A percentile compares a stretch with the other conserved stretches of the same genome.
Conservation (phyloP, 2,888 invertebrate species). For the Deilephila elpenor region DNA sequence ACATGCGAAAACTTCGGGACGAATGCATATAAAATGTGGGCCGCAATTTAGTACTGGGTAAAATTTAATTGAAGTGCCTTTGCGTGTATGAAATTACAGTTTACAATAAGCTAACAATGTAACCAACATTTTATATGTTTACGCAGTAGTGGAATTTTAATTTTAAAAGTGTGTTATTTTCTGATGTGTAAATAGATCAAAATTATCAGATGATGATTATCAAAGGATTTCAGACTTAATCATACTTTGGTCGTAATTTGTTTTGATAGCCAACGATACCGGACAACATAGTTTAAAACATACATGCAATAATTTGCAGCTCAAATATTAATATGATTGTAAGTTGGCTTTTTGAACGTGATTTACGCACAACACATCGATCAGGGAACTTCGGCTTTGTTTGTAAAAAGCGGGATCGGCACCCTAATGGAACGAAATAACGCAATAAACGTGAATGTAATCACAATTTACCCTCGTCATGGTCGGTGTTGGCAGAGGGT, state of each 20-base stretch:
- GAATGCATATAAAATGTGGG: conserved; percentile 13
- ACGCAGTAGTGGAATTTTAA: background rate
- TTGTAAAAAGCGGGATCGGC: conserved; percentile 19
- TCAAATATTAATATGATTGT: conserved; percentile 9
- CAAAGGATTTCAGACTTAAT: background rate
- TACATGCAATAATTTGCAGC: background rate
- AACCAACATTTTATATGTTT: too few relatives aligned
- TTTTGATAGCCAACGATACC: background rate
- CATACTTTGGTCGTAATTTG: background rate
- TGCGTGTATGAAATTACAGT: background rate
- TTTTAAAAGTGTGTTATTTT: too few relatives aligned
- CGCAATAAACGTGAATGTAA: conserved; percentile 68
- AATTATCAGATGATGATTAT: background rate
- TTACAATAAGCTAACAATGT: too few relatives aligned
- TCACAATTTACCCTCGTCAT: conserved; percentile 61
- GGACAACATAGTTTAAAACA: background rate
- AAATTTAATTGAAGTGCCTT: background rate
- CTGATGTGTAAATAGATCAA: too few relatives aligned
- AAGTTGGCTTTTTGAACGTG: conserved; percentile 8
- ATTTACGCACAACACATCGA: conserved; percentile 17
- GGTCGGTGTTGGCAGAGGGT: conserved; percentile 33
- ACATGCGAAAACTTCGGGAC: background rate
- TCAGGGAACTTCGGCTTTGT: conserved; percentile 9
- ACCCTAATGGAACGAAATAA: conserved; percentile 63
- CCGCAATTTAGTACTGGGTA: background rate